phyloP scores from a whole-genome alignment of 1,140 invertebrate species.

The Dermatophagoides farinae region DNA sequence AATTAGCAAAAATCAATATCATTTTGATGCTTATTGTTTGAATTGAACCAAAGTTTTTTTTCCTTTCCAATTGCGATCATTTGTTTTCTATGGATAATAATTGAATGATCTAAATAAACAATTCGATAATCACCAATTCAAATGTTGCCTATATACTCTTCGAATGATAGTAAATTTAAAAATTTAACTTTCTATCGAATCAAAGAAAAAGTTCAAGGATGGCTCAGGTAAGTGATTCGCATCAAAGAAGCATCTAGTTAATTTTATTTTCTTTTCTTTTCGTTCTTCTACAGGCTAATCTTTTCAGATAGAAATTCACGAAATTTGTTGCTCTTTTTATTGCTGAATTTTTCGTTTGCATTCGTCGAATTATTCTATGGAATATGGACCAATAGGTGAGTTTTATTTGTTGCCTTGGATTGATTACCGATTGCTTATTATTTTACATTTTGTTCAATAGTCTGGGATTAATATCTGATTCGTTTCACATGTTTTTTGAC shows the following conservation, averaged over 20 bases:
- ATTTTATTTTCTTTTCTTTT: constrained; percentile 17
- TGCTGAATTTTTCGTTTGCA: constrained; percentile 82
- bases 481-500: constrained; percentile 99
- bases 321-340: constrained; percentile 80
- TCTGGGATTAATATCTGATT: constrained; percentile 79
- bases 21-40: too few relatives aligned
- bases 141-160: constrained; percentile 28
- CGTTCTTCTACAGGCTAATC: constrained; percentile 47
- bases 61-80: too few relatives aligned
- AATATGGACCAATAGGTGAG: constrained; percentile 71
- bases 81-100: too few relatives aligned
- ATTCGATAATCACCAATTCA: not conserved
- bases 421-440: too few relatives aligned
- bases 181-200: constrained; percentile 24
- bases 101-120: too few relatives aligned
- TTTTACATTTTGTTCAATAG: constrained; percentile 18
- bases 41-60: too few relatives aligned
- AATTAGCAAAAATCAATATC: too few relatives aligned
- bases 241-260: too few relatives aligned
- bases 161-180: too few relatives aligned
- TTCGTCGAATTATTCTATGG: constrained; percentile 91
- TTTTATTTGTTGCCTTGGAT: not conserved
- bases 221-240: constrained; percentile 26
- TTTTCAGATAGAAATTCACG: constrained; percentile 77
- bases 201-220: constrained; percentile 27